Evolutionary conservation across 2,113 vertebrate genomes (phyloP).

Genomic region (Regulus satrapa): DNA sequence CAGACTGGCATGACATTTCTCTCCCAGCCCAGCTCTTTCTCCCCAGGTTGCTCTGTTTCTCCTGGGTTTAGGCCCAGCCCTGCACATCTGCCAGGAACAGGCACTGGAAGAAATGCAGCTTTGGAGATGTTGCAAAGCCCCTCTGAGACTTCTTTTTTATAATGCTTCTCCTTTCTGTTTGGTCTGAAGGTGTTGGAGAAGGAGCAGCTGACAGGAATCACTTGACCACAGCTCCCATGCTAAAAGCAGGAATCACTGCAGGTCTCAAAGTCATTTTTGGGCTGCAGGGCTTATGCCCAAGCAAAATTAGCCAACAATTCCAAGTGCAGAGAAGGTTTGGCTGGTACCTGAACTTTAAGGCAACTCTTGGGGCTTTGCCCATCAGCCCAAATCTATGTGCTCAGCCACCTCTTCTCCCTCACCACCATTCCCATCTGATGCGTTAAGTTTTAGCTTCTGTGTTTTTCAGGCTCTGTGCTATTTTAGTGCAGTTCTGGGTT

Average conservation of each 20-base stretch:
- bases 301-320: not conserved
- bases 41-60: not conserved
- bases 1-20: not conserved
- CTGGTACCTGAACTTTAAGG: not conserved
- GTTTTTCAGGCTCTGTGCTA: too few species aligned
- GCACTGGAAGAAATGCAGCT: not conserved
- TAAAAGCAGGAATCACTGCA: not conserved
- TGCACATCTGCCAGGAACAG: not conserved
- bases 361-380: not conserved
- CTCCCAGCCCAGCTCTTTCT: not conserved
- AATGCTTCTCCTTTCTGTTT: not conserved
- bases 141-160: not conserved
- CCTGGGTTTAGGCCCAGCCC: not conserved
- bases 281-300: rapidly evolving
- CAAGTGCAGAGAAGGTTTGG: not conserved
- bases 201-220: rapidly evolving
- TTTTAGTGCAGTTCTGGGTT: too few species aligned
- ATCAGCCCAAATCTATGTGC: rapidly evolving
- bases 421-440: too few species aligned
- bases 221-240: not conserved
- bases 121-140: not conserved
- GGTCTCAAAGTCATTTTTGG: not conserved
- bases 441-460: too few species aligned
- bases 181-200: rapidly evolving
- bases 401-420: not conserved